A percentile compares a stretch with the other conserved stretches of the same genome.
Evolutionary conservation across 2,113 vertebrate species (phyloP).

Genomic region (Puffinus mauretanicus): DNA sequence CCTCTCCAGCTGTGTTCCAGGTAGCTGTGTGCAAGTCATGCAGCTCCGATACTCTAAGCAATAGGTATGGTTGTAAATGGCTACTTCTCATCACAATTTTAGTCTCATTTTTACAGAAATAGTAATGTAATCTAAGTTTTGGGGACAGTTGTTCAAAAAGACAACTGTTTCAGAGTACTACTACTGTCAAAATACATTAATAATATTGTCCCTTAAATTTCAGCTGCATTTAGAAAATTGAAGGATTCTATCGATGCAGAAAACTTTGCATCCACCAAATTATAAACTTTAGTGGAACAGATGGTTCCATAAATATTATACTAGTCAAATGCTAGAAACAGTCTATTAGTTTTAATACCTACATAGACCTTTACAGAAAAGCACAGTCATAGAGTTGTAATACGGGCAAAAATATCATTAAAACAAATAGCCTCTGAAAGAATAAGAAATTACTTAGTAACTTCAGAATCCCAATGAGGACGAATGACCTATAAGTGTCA

Average conservation of each 20-base stretch:
- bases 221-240: neutral
- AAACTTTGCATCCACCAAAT: neutral
- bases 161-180: neutral
- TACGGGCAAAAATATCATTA: neutral
- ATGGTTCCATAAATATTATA: neutral
- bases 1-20: neutral
- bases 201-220: neutral
- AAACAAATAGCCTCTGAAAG: neutral
- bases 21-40: neutral
- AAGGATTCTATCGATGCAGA: neutral
- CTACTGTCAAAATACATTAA: neutral
- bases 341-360: neutral
- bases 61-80: neutral
- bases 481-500: neutral
- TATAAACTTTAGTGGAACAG: neutral
- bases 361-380: neutral
- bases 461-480: slow-evolving; percentile 13
- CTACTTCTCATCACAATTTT: neutral
- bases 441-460: slow-evolving; percentile 14
- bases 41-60: neutral
- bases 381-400: neutral
- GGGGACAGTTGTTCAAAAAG: neutral
- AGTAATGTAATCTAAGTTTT: neutral
- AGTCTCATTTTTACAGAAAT: neutral
- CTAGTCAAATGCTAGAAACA: neutral